Conservation (phyloP, 2,113 vertebrate genomes). For the Gallinago undulata region DNA sequence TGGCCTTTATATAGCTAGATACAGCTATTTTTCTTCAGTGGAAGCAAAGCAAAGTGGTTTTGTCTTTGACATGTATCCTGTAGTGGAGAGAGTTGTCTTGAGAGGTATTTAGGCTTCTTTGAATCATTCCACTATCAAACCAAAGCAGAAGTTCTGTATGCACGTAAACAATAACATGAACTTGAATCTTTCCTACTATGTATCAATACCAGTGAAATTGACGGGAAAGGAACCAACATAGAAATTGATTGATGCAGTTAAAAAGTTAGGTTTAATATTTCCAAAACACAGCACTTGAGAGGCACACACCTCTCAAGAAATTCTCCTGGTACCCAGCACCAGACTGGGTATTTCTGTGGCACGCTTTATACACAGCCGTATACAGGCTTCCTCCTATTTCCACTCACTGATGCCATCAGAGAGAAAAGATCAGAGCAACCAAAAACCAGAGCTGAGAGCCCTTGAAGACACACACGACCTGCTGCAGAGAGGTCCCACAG, state of each 20-base stretch:
- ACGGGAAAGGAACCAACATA: fast-evolving
- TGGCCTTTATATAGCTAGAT: neutral
- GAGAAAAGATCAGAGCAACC: neutral
- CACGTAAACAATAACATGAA: fast-evolving
- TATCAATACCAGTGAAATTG: neutral
- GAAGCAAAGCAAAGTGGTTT: neutral
- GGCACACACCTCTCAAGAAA: neutral
- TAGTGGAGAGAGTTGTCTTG: neutral
- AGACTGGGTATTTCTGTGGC: neutral
- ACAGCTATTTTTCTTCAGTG: neutral
- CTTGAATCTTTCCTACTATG: neutral
- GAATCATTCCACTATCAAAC: neutral
- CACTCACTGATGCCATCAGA: neutral
- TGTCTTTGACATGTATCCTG: neutral
- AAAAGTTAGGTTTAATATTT: neutral
- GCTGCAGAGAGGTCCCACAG: neutral
- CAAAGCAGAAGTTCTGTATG: fast-evolving
- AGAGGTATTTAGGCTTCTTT: neutral
- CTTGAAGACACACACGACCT: neutral
- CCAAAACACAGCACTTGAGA: fast-evolving
- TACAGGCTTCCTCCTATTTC: neutral
- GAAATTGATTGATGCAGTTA: neutral
- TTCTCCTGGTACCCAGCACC: neutral
- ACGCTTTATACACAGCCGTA: fast-evolving
- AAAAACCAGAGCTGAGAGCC: neutral